Percentiles rank a stretch among this genome's conserved stretches.
These are phyloP conservation scores for Enteromius paludinosus DNA, from an alignment of 2,797 vertebrate species.

Conservation along the genomic window DNA sequence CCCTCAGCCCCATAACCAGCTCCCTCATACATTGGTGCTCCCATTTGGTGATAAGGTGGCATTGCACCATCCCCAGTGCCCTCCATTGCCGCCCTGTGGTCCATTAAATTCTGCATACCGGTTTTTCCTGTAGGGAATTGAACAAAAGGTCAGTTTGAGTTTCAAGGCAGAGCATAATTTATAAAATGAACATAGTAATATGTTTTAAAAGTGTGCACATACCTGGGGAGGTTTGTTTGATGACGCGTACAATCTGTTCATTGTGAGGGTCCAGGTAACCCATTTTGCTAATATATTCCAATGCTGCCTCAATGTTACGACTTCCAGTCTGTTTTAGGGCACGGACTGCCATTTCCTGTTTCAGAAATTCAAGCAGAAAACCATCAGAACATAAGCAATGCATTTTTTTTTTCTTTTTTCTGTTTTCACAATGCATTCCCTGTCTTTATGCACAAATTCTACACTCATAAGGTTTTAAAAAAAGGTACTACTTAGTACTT, in stretches of 20 bases:
- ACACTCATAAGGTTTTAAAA: not conserved
- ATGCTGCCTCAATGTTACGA: constrained; percentile 94
- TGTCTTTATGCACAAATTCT: not conserved
- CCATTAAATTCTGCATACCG: constrained; percentile 79
- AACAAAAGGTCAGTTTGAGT: not conserved
- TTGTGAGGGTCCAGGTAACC: constrained; percentile 95
- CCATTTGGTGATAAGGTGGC: constrained; percentile 88
- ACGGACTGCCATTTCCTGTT: constrained; percentile 94
- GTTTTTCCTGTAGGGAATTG: constrained; percentile 79
- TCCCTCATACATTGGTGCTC: constrained; percentile 85
- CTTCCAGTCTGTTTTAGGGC: constrained; percentile 97
- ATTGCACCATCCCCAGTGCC: constrained; percentile 82
- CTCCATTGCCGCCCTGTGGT: constrained; percentile 88
- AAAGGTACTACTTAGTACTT: not conserved
- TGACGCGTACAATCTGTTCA: constrained; percentile 95
- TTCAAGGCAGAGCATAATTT: not conserved
- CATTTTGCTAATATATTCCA: constrained; percentile 99
- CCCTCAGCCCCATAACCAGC: constrained; percentile 83
- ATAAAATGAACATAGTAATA: not conserved
- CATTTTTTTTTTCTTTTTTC: not conserved
- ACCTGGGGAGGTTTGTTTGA: constrained; percentile 98
- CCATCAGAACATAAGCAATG: not conserved
- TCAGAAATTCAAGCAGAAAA: constrained; percentile 1
- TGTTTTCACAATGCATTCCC: not conserved
- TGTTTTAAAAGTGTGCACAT: constrained; percentile 48